Evolutionary conservation across 2,113 vertebrate species (phyloP), one percentile per base, ranked within the genome.

Genomic region (Ailurus styani): DNA sequence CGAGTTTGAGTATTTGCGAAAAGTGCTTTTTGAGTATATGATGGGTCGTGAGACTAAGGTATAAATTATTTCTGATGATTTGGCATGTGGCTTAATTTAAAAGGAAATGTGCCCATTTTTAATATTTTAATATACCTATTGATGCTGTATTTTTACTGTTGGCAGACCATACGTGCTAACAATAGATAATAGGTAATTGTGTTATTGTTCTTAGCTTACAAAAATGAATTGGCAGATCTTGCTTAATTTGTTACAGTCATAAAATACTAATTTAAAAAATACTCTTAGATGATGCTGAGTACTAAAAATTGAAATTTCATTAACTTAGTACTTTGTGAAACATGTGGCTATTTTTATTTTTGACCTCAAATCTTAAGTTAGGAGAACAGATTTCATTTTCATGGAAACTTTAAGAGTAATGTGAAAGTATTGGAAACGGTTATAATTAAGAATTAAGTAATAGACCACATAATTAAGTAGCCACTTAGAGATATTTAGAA

Each of bases 41-140:
- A 99, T 99, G 99, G 99, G 99, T 96, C 99, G 99, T 92, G 99
- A 99, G 98, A 99, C 99, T 87, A 99, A 99, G 99, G 99, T 99
- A 99, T 62, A 97, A 85, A 81, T 78, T 40, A 2, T 77, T 23
- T 86, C 68, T 93, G 37, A 23, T 97, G 77, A 85, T 75, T 79
- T 88, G 54, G 42, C 37, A 37, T 18, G 5, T 92, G 73, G n/a
- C 92, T 91, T 55, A 57, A 18, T 25, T 95, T 97, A 90, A 64
- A 97, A 77, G 83, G 8, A 85, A 90, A 75, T 93, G 62, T 82
- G 85, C 45, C 15, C 21, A 27, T 12, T 97, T 88, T 66, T 78
- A 89, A 9, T 86, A 27, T 9, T 88, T 73, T 55, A 90, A 8
- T 86, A n/a, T 6, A 37, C 6, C 29, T 64, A 31, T 12, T 90